Conservation (phyloP, 2,797 vertebrate species). For the Microhierax caerulescens region DNA sequence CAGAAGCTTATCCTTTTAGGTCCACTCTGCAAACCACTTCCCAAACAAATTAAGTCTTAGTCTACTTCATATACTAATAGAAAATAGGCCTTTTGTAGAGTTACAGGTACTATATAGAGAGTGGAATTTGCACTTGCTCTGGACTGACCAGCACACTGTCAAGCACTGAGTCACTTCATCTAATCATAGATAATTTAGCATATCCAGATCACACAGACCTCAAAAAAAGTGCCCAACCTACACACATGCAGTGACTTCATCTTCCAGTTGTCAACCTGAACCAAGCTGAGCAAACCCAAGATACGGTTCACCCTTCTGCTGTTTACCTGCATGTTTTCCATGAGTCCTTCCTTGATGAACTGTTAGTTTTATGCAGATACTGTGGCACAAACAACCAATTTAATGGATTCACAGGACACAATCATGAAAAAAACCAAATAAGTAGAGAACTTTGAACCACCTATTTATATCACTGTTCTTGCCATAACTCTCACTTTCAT, state of each 20-base stretch:
- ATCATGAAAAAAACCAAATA: background rate
- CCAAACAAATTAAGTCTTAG: background rate
- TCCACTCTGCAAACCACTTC: background rate
- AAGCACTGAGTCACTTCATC: background rate
- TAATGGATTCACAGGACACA: background rate
- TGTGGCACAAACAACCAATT: background rate
- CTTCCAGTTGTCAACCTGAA: background rate
- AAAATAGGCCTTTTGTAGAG: background rate
- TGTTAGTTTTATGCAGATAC: background rate
- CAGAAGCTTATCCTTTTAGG: background rate
- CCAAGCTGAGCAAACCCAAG: background rate
- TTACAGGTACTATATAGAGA: background rate
- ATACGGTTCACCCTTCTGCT: fast-evolving
- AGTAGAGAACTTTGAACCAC: background rate
- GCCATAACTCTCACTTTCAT: background rate
- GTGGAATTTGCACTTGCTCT: background rate
- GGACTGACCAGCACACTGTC: background rate
- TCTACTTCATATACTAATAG: background rate
- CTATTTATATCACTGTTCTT: background rate
- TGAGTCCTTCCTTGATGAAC: background rate
- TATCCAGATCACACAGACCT: background rate
- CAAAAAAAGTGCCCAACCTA: background rate
- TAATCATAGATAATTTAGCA: background rate
- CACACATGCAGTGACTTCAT: fast-evolving
- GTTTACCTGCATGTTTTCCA: background rate